A percentile compares a stretch with the other conserved stretches of the same genome.
Evolutionary conservation across 2,888 invertebrate genomes (phyloP).

Genomic region (Meghimatium bilineatum): DNA sequence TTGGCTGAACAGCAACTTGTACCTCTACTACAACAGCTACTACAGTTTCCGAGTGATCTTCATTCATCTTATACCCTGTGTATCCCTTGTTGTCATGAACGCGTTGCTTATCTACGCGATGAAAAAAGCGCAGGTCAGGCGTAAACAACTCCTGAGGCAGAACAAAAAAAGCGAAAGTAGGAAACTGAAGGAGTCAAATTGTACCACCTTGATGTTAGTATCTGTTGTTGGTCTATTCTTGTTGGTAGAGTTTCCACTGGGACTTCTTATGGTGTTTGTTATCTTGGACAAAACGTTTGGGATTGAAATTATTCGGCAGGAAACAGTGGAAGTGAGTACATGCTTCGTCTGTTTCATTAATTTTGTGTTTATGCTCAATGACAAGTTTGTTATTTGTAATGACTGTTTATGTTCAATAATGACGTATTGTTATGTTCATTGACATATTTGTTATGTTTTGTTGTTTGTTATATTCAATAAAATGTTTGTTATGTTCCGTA

Average conservation of each 20-base stretch:
- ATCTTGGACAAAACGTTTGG: constrained; percentile 81
- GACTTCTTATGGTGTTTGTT: constrained; percentile 82
- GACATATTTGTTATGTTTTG: too few species aligned
- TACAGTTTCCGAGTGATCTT: constrained; percentile 90
- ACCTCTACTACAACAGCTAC: constrained; percentile 86
- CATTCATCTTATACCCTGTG: constrained; percentile 94
- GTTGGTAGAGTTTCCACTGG: constrained; percentile 78
- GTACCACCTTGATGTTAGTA: constrained; percentile 78
- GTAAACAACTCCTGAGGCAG: constrained; percentile 87
- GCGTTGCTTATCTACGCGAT: constrained; percentile 90
- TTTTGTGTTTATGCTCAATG: background rate
- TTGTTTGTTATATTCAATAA: too few species aligned
- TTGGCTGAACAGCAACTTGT: constrained; percentile 71
- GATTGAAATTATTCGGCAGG: constrained; percentile 55
- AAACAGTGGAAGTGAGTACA: constrained; percentile 1
- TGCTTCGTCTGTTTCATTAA: background rate
- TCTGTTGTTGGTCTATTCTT: constrained; percentile 79
- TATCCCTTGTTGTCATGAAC: constrained; percentile 91
- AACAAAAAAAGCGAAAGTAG: constrained; percentile 79
- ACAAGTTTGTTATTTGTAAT: too few species aligned
- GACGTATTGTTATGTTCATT: too few species aligned
- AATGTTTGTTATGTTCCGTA: too few species aligned
- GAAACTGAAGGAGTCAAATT: constrained; percentile 74
- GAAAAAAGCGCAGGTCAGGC: constrained; percentile 87
- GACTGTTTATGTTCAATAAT: too few species aligned